Evolutionary conservation across 2,113 vertebrate species (phyloP), one percentile per base, ranked within the genome.

Genomic region (Psittacara wagleri): DNA sequence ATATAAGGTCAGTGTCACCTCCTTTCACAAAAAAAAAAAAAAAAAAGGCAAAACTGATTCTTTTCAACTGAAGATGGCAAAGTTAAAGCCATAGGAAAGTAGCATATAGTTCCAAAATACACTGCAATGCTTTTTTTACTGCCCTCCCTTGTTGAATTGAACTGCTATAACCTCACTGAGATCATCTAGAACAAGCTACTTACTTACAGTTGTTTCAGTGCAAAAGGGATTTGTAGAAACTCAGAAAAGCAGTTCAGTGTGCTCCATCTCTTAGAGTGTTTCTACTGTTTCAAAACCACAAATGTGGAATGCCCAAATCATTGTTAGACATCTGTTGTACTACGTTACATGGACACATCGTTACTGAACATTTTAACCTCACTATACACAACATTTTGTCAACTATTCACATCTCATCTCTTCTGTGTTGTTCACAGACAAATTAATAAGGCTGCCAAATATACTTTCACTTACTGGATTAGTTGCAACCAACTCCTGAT

Each of bases 401-500:
- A 25, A n/a, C 39, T 31, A 7, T 5, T 73, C 57, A 18, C 15
- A 31, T 35, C 35, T 79, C 85, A 37, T 15, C 54, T 59, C 51
- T 55, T 77, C 91, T 33, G 37, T 1, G 0, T 74, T 24, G 18
- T 68, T 37, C 90, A 35, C 76, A 25, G 3, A 15, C 20, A 23
- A 52, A 75, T 41, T 24, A 52, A 37, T 43, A 51, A 11, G 33
- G 44, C 20, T 77, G 68, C 16, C 79, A 83, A 54, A 64, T 20
- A 33, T 0, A 44, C 55, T 82, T 59, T 55, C 70, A 98, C 99
- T 99, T 97, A 99, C 99, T 82, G 99, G 99, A 93, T 99, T 99
- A 41, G 98, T 98, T 82, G 98, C 98, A 83, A 99, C 98, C 77
- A 99, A 81, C 55, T 99, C 97, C 96, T 99, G 98, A 94, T 99